These are phyloP conservation scores for Manis javanica DNA, from an alignment of 2,797 vertebrate species.

Conservation along the genomic window DNA sequence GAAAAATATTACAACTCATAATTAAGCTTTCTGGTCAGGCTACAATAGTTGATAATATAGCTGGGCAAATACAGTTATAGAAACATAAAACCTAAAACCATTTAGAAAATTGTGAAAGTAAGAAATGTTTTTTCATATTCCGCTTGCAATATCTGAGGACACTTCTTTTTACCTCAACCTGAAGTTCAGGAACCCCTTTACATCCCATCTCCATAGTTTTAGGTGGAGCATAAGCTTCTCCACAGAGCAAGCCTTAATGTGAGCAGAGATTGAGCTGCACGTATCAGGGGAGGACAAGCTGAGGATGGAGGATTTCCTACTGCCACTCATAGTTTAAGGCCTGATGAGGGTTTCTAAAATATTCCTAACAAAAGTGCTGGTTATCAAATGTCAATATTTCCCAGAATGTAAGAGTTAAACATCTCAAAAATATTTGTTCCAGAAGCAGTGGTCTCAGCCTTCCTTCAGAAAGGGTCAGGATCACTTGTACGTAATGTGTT, in stretches of 20 bases:
- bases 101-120: background rate
- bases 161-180: background rate
- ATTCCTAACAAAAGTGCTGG: background rate
- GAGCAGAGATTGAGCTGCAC: background rate
- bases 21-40: background rate
- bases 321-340: background rate
- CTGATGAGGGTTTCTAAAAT: background rate
- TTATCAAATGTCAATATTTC: background rate
- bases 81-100: background rate
- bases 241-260: background rate
- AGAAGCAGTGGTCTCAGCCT: too few relatives aligned
- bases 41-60: background rate
- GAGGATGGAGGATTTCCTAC: background rate
- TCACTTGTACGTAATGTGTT: background rate
- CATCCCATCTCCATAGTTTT: background rate
- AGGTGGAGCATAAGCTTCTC: background rate
- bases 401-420: background rate
- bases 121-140: background rate
- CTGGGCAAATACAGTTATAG: background rate
- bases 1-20: background rate
- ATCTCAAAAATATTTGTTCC: background rate
- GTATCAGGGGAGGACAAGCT: background rate
- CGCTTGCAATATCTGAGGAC: background rate
- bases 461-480: background rate
- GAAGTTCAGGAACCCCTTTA: background rate